Percentiles rank a stretch among this genome's conserved stretches.
These are phyloP conservation scores for Crypturellus undulatus DNA, from an alignment of 2,113 vertebrate genomes.

Conservation along the genomic window DNA sequence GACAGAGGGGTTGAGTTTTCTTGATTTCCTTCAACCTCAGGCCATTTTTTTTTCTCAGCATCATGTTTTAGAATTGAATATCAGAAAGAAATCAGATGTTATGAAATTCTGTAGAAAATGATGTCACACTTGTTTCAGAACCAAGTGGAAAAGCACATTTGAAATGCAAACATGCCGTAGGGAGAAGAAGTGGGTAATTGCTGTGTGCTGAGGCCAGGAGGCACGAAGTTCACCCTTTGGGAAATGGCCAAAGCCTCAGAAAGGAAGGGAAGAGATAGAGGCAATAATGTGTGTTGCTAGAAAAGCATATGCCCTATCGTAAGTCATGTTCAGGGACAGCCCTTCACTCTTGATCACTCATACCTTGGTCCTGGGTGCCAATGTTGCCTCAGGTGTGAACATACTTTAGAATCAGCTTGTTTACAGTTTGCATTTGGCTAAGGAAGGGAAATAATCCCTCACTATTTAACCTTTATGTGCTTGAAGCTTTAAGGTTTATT, in stretches of 20 bases:
- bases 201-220: neutral
- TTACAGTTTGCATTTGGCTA: neutral
- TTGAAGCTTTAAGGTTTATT: neutral
- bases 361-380: neutral
- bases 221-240: neutral
- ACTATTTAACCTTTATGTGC: neutral
- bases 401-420: neutral
- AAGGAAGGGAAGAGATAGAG: neutral
- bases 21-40: neutral
- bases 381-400: neutral
- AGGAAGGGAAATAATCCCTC: neutral
- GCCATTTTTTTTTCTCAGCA: neutral
- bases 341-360: neutral
- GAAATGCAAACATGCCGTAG: neutral
- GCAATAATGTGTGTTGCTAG: neutral
- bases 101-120: neutral
- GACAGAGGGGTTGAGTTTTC: neutral
- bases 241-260: neutral
- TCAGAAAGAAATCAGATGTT: rapidly evolving
- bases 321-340: rapidly evolving
- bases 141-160: neutral
- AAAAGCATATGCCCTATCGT: neutral
- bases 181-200: neutral
- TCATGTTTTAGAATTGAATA: neutral
- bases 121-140: neutral